Conservation (phyloP, 1,140 invertebrate genomes). For the Hypothenemus hampei region DNA sequence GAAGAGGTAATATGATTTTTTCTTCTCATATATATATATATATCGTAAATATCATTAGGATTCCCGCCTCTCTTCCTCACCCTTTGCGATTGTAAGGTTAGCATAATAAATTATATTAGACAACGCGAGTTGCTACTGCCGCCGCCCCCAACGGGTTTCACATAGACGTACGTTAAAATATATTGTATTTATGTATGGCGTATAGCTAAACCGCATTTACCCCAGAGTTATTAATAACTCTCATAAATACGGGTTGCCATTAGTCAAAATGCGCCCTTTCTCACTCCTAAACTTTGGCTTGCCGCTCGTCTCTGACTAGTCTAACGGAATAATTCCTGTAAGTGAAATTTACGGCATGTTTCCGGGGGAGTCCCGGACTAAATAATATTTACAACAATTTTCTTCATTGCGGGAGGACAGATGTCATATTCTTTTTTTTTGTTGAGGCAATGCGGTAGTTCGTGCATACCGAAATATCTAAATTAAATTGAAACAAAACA, state of each 20-base stretch:
- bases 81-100: no score
- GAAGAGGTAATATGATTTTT: no score
- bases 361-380: slow-evolving; percentile 4
- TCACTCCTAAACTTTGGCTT: slow-evolving; percentile 22
- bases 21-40: no score
- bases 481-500: not conserved
- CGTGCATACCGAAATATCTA: not conserved
- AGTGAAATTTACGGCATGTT: slow-evolving; percentile 22
- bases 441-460: not conserved
- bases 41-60: no score
- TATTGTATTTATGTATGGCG: slow-evolving; percentile 19
- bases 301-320: slow-evolving; percentile 24
- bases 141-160: no score
- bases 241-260: slow-evolving; percentile 24
- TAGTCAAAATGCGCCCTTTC: slow-evolving; percentile 26
- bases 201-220: slow-evolving; percentile 21
- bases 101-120: no score
- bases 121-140: no score
- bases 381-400: slow-evolving; percentile 14
- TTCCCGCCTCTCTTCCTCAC: no score
- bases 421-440: not conserved
- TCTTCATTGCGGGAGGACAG: not conserved
- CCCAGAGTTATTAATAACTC: slow-evolving; percentile 25
- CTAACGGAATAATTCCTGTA: slow-evolving; percentile 23
- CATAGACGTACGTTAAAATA: slow-evolving; percentile 24